Percentiles rank a stretch among this genome's conserved stretches.
These are phyloP conservation scores for Scaptomyza cyrtandrae DNA, from an alignment of 2,888 invertebrate genomes.

Conservation along the genomic window DNA sequence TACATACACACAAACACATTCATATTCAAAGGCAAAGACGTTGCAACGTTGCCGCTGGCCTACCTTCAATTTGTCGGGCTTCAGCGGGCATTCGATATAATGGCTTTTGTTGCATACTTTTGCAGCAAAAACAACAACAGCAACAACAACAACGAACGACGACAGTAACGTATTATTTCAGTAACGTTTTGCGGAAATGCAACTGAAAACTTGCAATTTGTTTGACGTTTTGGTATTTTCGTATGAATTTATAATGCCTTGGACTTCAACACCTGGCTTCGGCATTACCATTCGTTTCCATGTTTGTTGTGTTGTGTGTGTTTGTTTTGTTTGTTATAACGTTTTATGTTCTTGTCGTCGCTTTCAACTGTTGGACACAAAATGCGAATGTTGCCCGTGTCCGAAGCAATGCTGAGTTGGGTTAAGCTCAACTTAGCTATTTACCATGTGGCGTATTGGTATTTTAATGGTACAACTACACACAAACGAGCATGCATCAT, in stretches of 20 bases:
- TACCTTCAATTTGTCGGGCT: slow-evolving; percentile 75
- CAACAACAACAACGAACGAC: neutral
- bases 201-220: slow-evolving; percentile 79
- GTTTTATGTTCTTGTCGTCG: slow-evolving; percentile 35
- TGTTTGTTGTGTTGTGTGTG: slow-evolving; percentile 21
- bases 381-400: slow-evolving; percentile 3
- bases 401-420: neutral
- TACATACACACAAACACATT: slow-evolving; percentile 1
- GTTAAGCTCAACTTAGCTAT: slow-evolving; percentile 33
- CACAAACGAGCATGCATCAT: slow-evolving; percentile 13
- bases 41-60: slow-evolving; percentile 49
- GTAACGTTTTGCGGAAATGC: slow-evolving; percentile 77
- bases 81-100: slow-evolving; percentile 59
- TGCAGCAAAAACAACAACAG: neutral
- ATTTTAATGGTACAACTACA: slow-evolving; percentile 52
- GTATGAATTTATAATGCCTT: slow-evolving; percentile 72
- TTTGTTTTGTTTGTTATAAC: slow-evolving; percentile 27
- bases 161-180: slow-evolving; percentile 71
- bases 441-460: slow-evolving; percentile 69
- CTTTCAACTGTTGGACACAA: slow-evolving; percentile 22
- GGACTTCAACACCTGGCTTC: slow-evolving; percentile 74
- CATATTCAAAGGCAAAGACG: slow-evolving; percentile 53
- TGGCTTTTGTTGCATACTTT: slow-evolving; percentile 70
- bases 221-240: slow-evolving; percentile 76
- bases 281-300: slow-evolving; percentile 24